Conservation (phyloP, 2,888 invertebrate species). For the Drosophila affinis region DNA sequence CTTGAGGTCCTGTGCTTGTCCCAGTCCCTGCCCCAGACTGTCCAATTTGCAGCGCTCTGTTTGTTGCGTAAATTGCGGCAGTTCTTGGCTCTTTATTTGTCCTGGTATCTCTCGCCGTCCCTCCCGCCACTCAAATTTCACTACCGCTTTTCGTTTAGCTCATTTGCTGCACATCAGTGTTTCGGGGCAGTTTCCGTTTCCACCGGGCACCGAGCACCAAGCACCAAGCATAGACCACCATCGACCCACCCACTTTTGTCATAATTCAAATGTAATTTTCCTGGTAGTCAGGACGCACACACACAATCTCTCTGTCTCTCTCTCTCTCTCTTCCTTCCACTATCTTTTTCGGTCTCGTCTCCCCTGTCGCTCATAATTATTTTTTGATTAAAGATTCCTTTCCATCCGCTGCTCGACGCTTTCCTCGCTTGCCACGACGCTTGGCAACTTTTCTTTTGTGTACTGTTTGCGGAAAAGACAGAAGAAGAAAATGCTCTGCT, state of each 20-base stretch:
- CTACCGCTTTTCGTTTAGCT: constrained; percentile 69
- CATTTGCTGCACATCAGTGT: constrained; percentile 65
- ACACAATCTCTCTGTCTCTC: not conserved
- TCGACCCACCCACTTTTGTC: constrained; percentile 35
- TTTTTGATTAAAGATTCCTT: constrained; percentile 78
- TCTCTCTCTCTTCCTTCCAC: not conserved
- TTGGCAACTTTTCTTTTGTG: constrained; percentile 24
- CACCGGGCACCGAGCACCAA: not conserved
- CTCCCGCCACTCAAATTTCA: constrained; percentile 62
- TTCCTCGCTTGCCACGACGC: constrained; percentile 5
- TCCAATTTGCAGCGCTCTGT: constrained; percentile 66
- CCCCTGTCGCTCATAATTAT: constrained; percentile 77
- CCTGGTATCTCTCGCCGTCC: constrained; percentile 28
- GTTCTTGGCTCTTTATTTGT: constrained; percentile 51
- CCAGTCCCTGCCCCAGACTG: constrained; percentile 22
- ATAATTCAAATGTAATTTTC: constrained; percentile 79
- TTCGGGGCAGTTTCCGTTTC: constrained; percentile 28
- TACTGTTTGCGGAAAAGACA: constrained; percentile 1
- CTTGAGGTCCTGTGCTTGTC: constrained; percentile 34
- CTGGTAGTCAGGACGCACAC: constrained; percentile 42
- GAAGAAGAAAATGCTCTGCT: constrained; percentile 2
- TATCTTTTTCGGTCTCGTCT: constrained; percentile 18
- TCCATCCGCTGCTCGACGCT: constrained; percentile 18
- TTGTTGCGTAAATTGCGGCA: constrained; percentile 69
- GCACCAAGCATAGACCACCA: not conserved